A percentile compares a stretch with the other conserved stretches of the same genome.
These are phyloP conservation scores for Taenioides sp. DNA, from an alignment of 2,797 vertebrate genomes.

Conservation along the genomic window DNA sequence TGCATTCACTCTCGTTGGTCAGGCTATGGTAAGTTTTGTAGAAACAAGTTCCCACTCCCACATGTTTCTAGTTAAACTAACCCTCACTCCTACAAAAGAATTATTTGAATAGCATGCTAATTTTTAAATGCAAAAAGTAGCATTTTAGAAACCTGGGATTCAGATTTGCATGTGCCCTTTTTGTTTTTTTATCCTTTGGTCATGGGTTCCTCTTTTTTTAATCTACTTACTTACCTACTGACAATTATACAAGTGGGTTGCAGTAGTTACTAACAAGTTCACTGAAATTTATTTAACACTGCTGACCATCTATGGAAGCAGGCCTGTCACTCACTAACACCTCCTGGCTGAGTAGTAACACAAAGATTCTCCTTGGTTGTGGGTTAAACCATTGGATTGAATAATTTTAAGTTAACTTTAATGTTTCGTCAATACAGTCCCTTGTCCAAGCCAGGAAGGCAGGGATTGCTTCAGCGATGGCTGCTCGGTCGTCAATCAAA, in stretches of 20 bases:
- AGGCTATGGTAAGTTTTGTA: slow-evolving; percentile 98
- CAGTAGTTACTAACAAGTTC: slow-evolving; percentile 42
- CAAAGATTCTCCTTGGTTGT: slow-evolving; percentile 31
- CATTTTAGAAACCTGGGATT: slow-evolving; percentile 18
- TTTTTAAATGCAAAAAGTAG: slow-evolving; percentile 13
- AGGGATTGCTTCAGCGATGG: slow-evolving; percentile 94
- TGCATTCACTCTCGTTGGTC: slow-evolving; percentile 85
- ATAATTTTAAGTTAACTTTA: slow-evolving; percentile 17
- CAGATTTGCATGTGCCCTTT: slow-evolving; percentile 50
- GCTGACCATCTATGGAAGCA: slow-evolving; percentile 33
- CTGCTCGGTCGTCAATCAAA: slow-evolving; percentile 94
- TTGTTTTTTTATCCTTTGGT: slow-evolving; percentile 22
- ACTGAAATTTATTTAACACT: slow-evolving; percentile 29
- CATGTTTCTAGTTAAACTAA: slow-evolving; percentile 41
- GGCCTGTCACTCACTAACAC: slow-evolving; percentile 16
- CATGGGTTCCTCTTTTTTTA: slow-evolving; percentile 35
- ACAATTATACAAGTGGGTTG: background rate
- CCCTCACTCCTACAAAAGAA: slow-evolving; percentile 11
- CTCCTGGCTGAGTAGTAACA: slow-evolving; percentile 21
- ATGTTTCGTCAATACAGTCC: slow-evolving; percentile 76
- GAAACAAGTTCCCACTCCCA: slow-evolving; percentile 57
- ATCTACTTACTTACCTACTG: slow-evolving; percentile 21
- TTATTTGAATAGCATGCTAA: slow-evolving; percentile 40
- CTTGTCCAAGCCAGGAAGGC: slow-evolving; percentile 97
- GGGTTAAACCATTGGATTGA: slow-evolving; percentile 33